These are phyloP conservation scores for Parelbella ahira DNA, from an alignment of 2,888 invertebrate species.

Conservation along the genomic window DNA sequence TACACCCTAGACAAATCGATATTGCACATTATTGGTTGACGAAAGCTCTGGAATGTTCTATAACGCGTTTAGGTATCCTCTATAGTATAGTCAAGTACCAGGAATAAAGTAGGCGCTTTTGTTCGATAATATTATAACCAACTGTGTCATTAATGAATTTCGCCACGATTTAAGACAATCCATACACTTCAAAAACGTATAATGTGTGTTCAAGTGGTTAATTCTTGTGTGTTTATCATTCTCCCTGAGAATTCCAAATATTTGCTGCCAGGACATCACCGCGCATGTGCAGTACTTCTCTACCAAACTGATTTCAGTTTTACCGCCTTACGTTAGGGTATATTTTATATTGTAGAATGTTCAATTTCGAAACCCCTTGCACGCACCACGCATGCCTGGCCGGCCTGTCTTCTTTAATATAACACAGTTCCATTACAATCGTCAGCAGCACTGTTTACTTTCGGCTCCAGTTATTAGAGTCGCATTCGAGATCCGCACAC, in stretches of 20 bases:
- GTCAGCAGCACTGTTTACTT: constrained; percentile 35
- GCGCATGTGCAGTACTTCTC: constrained; percentile 48
- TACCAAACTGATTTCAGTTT: constrained; percentile 32
- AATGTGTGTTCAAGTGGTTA: constrained; percentile 14
- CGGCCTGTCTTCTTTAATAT: constrained; percentile 45
- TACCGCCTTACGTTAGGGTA: constrained; percentile 36
- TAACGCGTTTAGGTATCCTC: no score
- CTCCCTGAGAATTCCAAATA: constrained; percentile 36
- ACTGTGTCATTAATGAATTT: no score
- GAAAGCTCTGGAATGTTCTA: no score
- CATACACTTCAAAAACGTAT: no score
- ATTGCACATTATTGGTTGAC: no score
- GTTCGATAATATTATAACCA: neutral
- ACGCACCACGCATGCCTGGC: constrained; percentile 58
- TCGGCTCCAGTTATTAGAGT: constrained; percentile 49
- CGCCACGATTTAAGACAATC: no score
- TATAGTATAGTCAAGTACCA: no score
- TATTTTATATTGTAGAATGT: constrained; percentile 31
- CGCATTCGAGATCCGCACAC: constrained; percentile 41
- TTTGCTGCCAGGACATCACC: constrained; percentile 38
- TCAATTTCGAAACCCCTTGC: constrained; percentile 45
- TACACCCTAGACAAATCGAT: no score
- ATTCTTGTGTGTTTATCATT: constrained; percentile 19
- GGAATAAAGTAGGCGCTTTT: no score
- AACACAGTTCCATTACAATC: constrained; percentile 40